Conservation (phyloP, 2,888 invertebrate genomes). For the Gari tellinella region DNA sequence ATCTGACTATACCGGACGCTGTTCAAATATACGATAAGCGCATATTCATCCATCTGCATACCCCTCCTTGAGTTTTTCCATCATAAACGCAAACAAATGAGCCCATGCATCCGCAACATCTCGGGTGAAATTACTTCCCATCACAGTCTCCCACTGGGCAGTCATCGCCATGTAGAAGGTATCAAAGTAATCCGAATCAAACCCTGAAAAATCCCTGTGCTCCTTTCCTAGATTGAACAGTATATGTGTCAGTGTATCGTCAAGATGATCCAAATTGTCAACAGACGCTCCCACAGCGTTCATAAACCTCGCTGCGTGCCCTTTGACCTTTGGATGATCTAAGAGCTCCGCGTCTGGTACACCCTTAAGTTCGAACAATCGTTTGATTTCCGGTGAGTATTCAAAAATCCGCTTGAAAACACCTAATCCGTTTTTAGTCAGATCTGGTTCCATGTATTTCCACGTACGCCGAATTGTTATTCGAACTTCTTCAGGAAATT, state of each 20-base stretch:
- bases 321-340: conserved; percentile 52
- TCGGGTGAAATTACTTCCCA: conserved; percentile 56
- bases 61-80: conserved; percentile 66
- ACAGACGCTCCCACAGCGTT: conserved; percentile 74
- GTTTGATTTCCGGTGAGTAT: conserved; percentile 62
- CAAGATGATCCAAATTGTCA: conserved; percentile 69
- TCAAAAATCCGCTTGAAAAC: conserved; percentile 70
- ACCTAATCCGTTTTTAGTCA: conserved; percentile 56
- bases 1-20: too few species aligned
- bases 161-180: conserved; percentile 70
- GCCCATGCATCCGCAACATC: conserved; percentile 56
- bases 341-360: conserved; percentile 58
- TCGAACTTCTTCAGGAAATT: conserved; percentile 1
- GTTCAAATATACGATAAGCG: too few species aligned
- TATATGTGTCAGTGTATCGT: conserved; percentile 59
- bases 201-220: conserved; percentile 68
- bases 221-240: conserved; percentile 66
- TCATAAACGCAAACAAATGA: conserved; percentile 67
- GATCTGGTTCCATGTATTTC: conserved; percentile 55
- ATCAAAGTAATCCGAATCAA: conserved; percentile 68
- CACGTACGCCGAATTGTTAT: conserved; percentile 57
- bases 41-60: conserved; percentile 15
- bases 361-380: conserved; percentile 56
- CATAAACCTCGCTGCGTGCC: conserved; percentile 76
- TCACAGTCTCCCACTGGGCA: conserved; percentile 63